These are phyloP conservation scores for Papilio dardanus DNA, from an alignment of 1,140 invertebrate species.

Conservation along the genomic window DNA sequence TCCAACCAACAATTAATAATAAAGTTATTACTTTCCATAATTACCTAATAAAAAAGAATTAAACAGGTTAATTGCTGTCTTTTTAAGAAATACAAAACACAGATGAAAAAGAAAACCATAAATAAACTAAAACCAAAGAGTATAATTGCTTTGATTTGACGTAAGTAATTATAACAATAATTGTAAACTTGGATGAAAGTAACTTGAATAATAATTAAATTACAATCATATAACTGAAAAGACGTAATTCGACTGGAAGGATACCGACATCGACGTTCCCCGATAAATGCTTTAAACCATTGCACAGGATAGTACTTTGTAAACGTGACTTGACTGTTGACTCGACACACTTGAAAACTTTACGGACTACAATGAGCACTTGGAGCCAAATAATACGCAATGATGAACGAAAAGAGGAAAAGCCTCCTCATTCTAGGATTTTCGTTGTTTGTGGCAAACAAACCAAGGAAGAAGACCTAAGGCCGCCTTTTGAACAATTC, in stretches of 20 bases:
- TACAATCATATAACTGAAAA: constrained; percentile 18
- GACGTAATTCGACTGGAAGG: constrained; percentile 19
- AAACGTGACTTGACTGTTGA: constrained; percentile 39
- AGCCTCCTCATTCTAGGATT: constrained; percentile 81
- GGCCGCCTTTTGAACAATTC: constrained; percentile 90
- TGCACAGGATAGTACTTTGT: constrained; percentile 21
- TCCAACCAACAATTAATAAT: too few species aligned
- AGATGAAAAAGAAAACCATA: background rate
- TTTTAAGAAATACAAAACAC: background rate
- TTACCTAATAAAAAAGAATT: too few species aligned
- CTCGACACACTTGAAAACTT: constrained; percentile 44
- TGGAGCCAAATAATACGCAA: constrained; percentile 47
- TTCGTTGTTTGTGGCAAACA: constrained; percentile 94
- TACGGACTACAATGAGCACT: constrained; percentile 45
- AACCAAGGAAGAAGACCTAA: constrained; percentile 90
- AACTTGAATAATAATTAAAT: background rate
- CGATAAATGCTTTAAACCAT: constrained; percentile 1
- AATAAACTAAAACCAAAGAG: background rate
- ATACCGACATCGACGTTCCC: constrained; percentile 28
- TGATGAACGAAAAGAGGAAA: constrained; percentile 69
- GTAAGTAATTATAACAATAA: constrained; percentile 17
- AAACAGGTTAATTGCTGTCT: too few species aligned
- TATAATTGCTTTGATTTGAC: constrained; percentile 13
- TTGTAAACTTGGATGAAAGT: constrained; percentile 28
- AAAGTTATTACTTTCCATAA: too few species aligned